Evolutionary conservation across 1,140 invertebrate genomes (phyloP), one percentile per base, ranked within the genome.

Genomic region (Odontomachus brunneus): DNA sequence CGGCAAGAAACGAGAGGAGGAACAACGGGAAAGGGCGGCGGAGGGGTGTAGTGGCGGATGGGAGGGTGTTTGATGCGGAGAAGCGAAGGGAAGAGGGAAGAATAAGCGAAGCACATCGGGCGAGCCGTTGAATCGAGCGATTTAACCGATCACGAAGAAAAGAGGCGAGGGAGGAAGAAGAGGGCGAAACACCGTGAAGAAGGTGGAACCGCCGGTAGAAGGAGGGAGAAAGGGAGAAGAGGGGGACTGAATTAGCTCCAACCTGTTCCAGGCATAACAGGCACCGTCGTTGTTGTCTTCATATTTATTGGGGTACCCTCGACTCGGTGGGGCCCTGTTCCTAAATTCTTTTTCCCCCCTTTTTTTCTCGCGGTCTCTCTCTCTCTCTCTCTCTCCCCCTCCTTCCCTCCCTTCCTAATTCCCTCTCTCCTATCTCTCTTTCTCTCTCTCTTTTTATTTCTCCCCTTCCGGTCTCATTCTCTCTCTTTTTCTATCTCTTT

Each of bases 271-370:
- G 87, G 88, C 91, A 92, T 91, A 92, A 90, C 90, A 90, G 90
- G 85, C 90, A 89, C 88, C 85, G 90, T 91, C 90, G 91, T 91
- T 90, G 92, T 93, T 94, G 92, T 94, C 93, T 94, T 93, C 90
- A 93, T 94, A 93, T 94, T 94, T 94, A 94, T 94, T 92, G 92
- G 90, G 89, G 91, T 93, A 91, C 88, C 89, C 82, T 86, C 67
- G 49, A 76, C 38, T 44, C 38, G 38, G 80, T 69, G 82, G 82
- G 73, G 86, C 82, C 82, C 86, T 84, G 85, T 88, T 91, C 88
- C 88, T 78, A 87, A 84, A 90, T 89, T 90, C 74, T 82, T 84
- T 84, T 71, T 71, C 72, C n/a, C 62, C 24, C 73, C 55, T 69
- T 73, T 85, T 73, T 80, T n/a, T 71, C 69, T 78, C 44, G 48